These are phyloP conservation scores for Oxytorus armatus DNA, from an alignment of 2,888 invertebrate species.

Conservation along the genomic window DNA sequence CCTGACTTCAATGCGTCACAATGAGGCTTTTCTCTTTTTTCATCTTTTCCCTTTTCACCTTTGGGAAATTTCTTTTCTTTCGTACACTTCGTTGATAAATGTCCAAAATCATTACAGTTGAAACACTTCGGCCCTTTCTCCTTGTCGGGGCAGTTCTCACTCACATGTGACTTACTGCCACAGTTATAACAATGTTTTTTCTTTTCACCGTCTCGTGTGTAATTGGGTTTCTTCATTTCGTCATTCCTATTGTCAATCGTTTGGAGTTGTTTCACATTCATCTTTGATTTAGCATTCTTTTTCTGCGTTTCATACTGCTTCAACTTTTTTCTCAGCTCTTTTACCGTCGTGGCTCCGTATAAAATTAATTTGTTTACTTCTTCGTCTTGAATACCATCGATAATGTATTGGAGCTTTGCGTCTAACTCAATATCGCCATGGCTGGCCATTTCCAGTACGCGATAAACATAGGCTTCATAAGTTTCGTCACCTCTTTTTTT, in stretches of 20 bases:
- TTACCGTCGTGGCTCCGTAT: not conserved
- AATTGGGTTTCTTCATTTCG: too few relatives aligned
- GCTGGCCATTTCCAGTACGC: not conserved
- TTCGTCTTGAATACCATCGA: not conserved
- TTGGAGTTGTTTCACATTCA: too few relatives aligned
- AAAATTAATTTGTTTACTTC: constrained; percentile 20
- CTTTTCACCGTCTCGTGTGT: too few relatives aligned
- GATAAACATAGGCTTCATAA: not conserved
- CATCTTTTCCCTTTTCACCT: not conserved
- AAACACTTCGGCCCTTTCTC: not conserved
- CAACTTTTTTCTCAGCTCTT: constrained; percentile 4
- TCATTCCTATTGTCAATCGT: too few relatives aligned
- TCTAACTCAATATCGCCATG: not conserved
- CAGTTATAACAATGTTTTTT: not conserved
- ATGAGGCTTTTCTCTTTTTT: not conserved
- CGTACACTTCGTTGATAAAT: not conserved
- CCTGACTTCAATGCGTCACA: not conserved
- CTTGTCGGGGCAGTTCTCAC: not conserved
- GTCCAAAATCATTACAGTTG: not conserved
- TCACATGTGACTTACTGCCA: not conserved
- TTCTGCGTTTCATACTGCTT: not conserved
- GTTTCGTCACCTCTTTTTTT: constrained; percentile 1
- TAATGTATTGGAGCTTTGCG: not conserved
- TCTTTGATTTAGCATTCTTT: too few relatives aligned
- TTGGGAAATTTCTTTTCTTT: not conserved